Conservation (phyloP, 2,888 invertebrate species). For the Rutpela maculata region DNA sequence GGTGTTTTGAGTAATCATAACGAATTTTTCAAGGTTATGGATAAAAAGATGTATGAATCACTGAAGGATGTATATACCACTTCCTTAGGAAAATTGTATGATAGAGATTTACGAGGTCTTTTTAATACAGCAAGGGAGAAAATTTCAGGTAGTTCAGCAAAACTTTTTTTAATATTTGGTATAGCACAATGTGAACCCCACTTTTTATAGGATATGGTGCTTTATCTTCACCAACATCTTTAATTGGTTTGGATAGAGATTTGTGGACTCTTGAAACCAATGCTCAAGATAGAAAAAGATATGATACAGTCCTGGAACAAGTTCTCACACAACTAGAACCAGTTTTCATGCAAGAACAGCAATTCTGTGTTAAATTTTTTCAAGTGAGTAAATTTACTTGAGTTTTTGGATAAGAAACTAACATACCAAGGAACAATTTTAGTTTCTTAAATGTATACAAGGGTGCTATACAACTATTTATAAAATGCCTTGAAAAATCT, state of each 20-base stretch:
- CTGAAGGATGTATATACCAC: constrained; percentile 89
- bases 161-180: constrained; percentile 9
- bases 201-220: constrained; percentile 56
- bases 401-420: no score
- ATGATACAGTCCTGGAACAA: constrained; percentile 86
- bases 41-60: constrained; percentile 87
- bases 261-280: constrained; percentile 80
- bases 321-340: constrained; percentile 93
- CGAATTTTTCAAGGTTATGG: constrained; percentile 77
- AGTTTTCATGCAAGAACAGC: constrained; percentile 94
- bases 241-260: constrained; percentile 80
- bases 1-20: neutral
- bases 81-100: constrained; percentile 91
- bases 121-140: constrained; percentile 84
- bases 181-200: neutral
- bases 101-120: constrained; percentile 87
- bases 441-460: no score
- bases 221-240: constrained; percentile 68
- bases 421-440: no score
- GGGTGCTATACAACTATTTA: no score
- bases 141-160: constrained; percentile 63
- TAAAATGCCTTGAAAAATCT: no score
- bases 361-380: constrained; percentile 95
- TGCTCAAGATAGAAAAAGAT: constrained; percentile 77
- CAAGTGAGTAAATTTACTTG: constrained; percentile 72